Evolutionary conservation across 2,888 invertebrate genomes (phyloP), one percentile per base, ranked within the genome.

Genomic region (Amphipyra berbera): DNA sequence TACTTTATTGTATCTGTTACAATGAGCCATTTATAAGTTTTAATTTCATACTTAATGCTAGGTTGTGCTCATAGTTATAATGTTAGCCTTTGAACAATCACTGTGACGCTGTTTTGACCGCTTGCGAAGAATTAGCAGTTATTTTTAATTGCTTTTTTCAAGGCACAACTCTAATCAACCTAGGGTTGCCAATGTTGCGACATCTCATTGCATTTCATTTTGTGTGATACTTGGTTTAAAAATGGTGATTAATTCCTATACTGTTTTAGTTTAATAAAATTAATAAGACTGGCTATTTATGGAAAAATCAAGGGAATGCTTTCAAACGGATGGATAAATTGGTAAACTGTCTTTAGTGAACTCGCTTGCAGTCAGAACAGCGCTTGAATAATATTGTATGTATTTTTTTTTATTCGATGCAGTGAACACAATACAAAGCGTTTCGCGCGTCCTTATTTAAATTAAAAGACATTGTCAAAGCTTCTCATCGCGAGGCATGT

Each of bases 51-150:
- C 74, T 81, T 82, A 81, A 78, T 67, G 58, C 77, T 86, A 83
- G 84, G 84, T 84, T 86, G 86, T 86, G 84, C 82, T 82, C 70
- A 73, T 82, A 83, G 67, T 52, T 82, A 42, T 81, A 84, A 71
- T 68, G 13, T 73, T 68, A 76, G 67, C 60, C 68, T 65, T 69
- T 59, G 69, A 72, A 73, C 73, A 75, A 73, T 62, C 45, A 53
- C 10, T 55, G 37, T 41, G 8, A 49, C 62, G 61, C 68, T 78
- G 75, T 74, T 73, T 71, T 42, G 70, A 44, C 71, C 50, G 70
- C 55, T 52, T 33, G 14, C 46, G 13, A 50, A 42, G 21, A 50
- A 21, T 8, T 42, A 48, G 9, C 1, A 7, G 7, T 30, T 35
- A 4, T n/a, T 53, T 48, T 15, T 42, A 35, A 49, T 38, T 37